Evolutionary conservation across 2,797 vertebrate genomes (phyloP).

Genomic region (Dicrostonyx torquatus): DNA sequence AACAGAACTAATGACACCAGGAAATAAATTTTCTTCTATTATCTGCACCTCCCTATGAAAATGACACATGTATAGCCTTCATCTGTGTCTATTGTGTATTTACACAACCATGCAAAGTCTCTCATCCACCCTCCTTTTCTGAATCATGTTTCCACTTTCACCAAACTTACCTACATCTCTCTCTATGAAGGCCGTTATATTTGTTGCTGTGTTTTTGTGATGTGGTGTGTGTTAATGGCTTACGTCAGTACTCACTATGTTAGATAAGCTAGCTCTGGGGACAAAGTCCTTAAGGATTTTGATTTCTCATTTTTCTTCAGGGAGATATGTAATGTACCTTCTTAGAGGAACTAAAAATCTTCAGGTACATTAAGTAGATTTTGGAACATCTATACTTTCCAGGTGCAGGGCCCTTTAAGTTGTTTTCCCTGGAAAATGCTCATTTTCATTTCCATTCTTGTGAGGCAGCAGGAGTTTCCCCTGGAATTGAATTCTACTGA

Average conservation of each 20-base stretch:
- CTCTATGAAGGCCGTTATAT: neutral
- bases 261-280: neutral
- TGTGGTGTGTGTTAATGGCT: neutral
- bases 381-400: slow-evolving; percentile 26
- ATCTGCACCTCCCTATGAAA: neutral
- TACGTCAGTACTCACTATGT: accelerated
- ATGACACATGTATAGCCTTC: neutral
- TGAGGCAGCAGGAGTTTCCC: neutral
- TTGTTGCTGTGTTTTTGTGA: neutral
- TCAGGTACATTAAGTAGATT: neutral
- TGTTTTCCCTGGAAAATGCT: neutral
- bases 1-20: neutral
- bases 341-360: neutral
- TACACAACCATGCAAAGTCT: neutral
- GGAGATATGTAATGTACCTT: slow-evolving; percentile 3
- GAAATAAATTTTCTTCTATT: neutral
- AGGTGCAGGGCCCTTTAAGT: neutral
- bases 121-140: neutral
- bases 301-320: neutral
- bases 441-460: slow-evolving; percentile 36
- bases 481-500: slow-evolving; percentile 15
- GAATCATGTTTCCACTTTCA: neutral
- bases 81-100: neutral
- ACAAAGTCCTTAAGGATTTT: neutral
- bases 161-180: neutral